Evolutionary conservation across 2,888 invertebrate genomes (phyloP).

Genomic region (Limenitis arthemis): DNA sequence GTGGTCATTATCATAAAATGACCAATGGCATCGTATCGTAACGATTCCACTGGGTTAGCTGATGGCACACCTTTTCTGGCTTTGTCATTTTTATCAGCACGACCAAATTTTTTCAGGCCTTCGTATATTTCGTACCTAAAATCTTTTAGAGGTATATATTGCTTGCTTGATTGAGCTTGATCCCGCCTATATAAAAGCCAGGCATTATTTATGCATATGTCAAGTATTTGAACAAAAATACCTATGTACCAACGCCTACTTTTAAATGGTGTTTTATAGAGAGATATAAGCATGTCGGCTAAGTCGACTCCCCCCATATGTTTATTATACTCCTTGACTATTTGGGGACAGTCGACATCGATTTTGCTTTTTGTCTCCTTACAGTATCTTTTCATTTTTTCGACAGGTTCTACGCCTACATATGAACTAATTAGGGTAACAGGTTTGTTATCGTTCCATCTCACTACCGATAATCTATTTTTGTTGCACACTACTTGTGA

Average conservation of each 20-base stretch:
- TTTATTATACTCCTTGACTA: conserved; percentile 33
- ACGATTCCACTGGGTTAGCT: conserved; percentile 14
- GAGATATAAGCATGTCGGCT: conserved; percentile 30
- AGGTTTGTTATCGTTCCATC: too few relatives aligned
- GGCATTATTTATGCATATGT: conserved; percentile 28
- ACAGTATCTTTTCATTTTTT: conserved; percentile 30
- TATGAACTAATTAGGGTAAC: too few relatives aligned
- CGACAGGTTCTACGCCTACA: conserved; percentile 28
- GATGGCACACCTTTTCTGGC: conserved; percentile 8
- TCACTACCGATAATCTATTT: conserved; percentile 24
- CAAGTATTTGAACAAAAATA: conserved; percentile 32
- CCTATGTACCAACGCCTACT: conserved; percentile 32
- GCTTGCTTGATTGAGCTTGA: conserved; percentile 4
- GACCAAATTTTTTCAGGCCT: conserved; percentile 20
- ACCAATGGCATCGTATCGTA: conserved; percentile 3
- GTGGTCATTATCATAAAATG: neutral
- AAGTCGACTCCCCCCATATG: conserved; percentile 38
- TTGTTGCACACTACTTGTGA: conserved; percentile 23
- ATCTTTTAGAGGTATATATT: too few relatives aligned
- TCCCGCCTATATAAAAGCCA: conserved; percentile 17
- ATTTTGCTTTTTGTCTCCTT: conserved; percentile 28
- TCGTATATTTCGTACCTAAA: conserved; percentile 21
- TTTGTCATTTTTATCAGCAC: conserved; percentile 10
- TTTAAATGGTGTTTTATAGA: conserved; percentile 30
- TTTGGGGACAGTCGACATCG: conserved; percentile 34